These are phyloP conservation scores for Teleopsis dalmanni DNA, from an alignment of 1,140 invertebrate genomes.

Conservation along the genomic window DNA sequence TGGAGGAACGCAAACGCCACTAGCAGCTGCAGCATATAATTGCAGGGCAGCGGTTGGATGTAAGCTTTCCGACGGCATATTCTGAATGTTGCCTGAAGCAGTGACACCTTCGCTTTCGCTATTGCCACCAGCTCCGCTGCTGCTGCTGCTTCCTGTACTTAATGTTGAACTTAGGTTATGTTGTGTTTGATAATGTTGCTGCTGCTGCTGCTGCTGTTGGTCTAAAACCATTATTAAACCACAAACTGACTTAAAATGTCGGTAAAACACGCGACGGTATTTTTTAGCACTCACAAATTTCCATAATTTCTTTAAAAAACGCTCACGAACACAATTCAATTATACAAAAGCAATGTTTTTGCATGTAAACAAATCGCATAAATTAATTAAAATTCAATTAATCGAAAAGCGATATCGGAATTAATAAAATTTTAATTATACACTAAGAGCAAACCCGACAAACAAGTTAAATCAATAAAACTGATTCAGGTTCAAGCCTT, in stretches of 20 bases:
- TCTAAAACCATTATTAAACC: conserved; percentile 36
- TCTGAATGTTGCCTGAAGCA: background rate
- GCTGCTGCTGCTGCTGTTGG: conserved; percentile 18
- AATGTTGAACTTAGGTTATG: conserved; percentile 1
- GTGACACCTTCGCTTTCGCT: conserved; percentile 14
- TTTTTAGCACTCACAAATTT: no score
- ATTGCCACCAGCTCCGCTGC: conserved; percentile 5
- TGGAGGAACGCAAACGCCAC: conserved; percentile 47
- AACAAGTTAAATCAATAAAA: no score
- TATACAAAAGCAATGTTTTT: no score
- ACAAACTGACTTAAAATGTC: background rate
- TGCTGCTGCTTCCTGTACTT: background rate
- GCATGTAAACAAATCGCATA: no score
- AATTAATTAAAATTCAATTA: no score
- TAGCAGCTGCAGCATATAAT: conserved; percentile 51
- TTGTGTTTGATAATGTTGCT: conserved; percentile 1
- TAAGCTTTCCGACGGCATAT: conserved; percentile 43
- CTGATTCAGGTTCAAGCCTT: no score
- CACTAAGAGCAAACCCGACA: no score
- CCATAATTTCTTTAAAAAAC: no score
- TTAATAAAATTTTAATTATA: no score
- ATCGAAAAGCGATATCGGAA: no score
- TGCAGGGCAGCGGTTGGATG: conserved; percentile 50
- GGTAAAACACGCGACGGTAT: background rate
- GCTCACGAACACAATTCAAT: no score